These are phyloP conservation scores for Pelagia noctiluca DNA, from an alignment of 30 jellyfish, hydroid and myxozoan genomes.

Conservation along the genomic window DNA sequence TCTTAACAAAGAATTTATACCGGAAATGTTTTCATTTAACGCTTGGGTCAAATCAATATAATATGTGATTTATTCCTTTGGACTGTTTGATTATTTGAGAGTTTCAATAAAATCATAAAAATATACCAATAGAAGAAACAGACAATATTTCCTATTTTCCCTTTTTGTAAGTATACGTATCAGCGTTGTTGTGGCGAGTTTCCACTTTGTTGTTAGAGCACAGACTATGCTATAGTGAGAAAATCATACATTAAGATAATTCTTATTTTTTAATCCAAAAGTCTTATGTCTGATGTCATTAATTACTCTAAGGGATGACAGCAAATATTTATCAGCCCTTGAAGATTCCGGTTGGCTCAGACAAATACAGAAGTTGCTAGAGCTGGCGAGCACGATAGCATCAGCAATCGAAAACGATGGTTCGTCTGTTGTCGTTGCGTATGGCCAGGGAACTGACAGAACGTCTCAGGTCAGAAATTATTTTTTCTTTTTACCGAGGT, in stretches of 20 bases:
- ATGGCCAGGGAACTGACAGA: conserved; percentile 76
- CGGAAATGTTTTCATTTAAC: too few relatives aligned
- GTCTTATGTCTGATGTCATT: neutral
- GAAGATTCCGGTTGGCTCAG: conserved; percentile 92
- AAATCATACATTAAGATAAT: too few relatives aligned
- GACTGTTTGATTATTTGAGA: too few relatives aligned
- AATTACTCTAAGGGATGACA: conserved; percentile 65
- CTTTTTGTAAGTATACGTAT: neutral
- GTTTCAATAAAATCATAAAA: too few relatives aligned
- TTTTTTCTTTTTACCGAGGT: too few relatives aligned
- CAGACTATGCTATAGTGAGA: neutral
- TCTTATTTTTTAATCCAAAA: too few relatives aligned
- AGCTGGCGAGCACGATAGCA: conserved; percentile 67
- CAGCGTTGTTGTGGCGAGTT: neutral
- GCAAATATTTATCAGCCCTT: conserved; percentile 58
- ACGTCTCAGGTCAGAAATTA: conserved; percentile 83
- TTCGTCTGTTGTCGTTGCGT: conserved; percentile 67
- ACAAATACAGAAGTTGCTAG: conserved; percentile 66
- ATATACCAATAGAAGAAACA: too few relatives aligned
- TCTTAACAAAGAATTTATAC: too few relatives aligned
- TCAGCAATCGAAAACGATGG: conserved; percentile 44
- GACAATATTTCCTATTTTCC: too few relatives aligned
- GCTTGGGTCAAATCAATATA: too few relatives aligned
- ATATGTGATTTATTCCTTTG: too few relatives aligned
- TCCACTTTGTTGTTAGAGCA: neutral